Conservation (phyloP, 2,113 vertebrate genomes). For the Ptilorrhoa leucosticta region DNA sequence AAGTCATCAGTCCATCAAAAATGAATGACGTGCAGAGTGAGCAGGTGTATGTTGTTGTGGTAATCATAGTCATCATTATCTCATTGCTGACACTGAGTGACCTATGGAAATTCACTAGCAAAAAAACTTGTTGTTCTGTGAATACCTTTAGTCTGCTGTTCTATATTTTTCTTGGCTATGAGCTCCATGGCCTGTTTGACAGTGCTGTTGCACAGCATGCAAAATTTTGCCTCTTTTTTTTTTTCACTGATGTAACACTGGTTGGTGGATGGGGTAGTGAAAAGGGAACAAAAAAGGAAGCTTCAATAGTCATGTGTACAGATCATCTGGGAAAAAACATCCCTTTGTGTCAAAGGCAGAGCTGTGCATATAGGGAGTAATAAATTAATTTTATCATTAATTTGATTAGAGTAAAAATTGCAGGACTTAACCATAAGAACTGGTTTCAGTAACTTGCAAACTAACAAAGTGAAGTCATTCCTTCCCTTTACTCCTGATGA, state of each 20-base stretch:
- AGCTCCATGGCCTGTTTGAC: background rate
- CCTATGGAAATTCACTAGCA: background rate
- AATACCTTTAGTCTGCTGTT: background rate
- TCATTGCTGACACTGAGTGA: background rate
- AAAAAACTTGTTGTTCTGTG: constrained; percentile 9
- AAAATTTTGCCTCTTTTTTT: background rate
- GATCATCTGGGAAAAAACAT: background rate
- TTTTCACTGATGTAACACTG: background rate
- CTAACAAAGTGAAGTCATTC: background rate
- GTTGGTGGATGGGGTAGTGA: background rate
- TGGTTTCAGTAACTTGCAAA: background rate
- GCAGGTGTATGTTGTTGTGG: constrained; percentile 21
- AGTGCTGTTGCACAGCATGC: background rate
- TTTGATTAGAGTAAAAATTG: background rate
- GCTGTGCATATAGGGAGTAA: background rate
- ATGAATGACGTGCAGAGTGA: background rate
- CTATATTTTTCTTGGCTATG: background rate
- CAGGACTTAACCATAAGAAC: background rate
- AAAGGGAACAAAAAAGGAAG: background rate
- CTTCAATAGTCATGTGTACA: background rate
- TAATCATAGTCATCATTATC: background rate
- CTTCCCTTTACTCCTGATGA: background rate
- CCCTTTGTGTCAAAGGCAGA: background rate
- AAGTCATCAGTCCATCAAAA: background rate
- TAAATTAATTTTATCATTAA: background rate